Evolutionary conservation across 2,113 vertebrate species (phyloP).

Genomic region (Hemiscyllium ocellatum): DNA sequence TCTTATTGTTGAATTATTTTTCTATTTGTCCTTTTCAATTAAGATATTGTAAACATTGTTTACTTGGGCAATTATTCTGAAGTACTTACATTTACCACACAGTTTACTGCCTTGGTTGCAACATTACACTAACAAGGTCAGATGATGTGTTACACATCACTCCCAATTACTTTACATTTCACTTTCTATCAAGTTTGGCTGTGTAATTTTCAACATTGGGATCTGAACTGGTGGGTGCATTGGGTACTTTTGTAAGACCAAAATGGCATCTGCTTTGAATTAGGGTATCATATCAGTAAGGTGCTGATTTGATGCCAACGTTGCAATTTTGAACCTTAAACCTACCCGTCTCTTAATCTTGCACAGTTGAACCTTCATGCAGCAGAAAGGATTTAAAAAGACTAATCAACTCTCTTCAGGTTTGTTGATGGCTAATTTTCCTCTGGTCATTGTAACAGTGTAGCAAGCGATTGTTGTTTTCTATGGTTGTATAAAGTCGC

Average conservation of each 20-base stretch:
- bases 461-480: not conserved
- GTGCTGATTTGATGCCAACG: not conserved
- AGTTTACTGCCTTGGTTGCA: not conserved
- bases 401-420: not conserved
- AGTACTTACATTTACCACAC: too few species aligned
- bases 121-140: not conserved
- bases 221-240: not conserved
- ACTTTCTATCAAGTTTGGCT: not conserved
- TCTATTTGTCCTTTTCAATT: not conserved
- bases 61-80: not conserved
- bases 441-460: not conserved
- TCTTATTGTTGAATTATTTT: not conserved
- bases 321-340: not conserved
- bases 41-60: constrained; percentile 14
- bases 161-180: not conserved
- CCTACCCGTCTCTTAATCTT: not conserved
- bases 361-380: not conserved
- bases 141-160: not conserved
- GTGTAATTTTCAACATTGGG: not conserved
- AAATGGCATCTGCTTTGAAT: not conserved
- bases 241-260: not conserved
- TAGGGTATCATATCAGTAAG: not conserved
- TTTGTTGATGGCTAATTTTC: not conserved
- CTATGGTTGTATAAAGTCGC: not conserved
- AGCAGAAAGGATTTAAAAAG: not conserved